These are phyloP conservation scores for Karalla daura DNA, from an alignment of 2,797 vertebrate genomes.

Conservation along the genomic window DNA sequence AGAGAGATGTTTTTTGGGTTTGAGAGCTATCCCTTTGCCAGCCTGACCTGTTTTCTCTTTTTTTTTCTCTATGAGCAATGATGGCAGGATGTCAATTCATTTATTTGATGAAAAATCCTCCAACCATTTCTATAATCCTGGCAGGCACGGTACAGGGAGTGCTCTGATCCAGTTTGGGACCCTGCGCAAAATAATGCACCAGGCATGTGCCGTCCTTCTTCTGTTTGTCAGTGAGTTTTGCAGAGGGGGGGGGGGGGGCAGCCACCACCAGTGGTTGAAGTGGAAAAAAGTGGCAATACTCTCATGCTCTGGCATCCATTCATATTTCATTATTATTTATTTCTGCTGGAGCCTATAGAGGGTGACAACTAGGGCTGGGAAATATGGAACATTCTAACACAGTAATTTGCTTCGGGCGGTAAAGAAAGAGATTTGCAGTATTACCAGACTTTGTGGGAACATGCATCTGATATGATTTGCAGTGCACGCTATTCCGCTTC, in stretches of 20 bases:
- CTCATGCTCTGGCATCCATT: too few species aligned
- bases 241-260: conserved; percentile 14
- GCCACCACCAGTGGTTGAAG: too few species aligned
- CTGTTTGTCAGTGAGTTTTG: conserved; percentile 42
- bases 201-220: conserved; percentile 23
- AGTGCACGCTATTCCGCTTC: too few species aligned
- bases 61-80: conserved; percentile 11
- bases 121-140: conserved; percentile 57
- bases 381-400: too few species aligned
- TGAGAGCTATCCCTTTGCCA: conserved; percentile 21
- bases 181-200: conserved; percentile 18
- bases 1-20: conserved; percentile 23
- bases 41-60: conserved; percentile 31
- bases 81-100: conserved; percentile 49
- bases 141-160: conserved; percentile 32
- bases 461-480: too few species aligned
- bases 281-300: too few species aligned
- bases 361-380: too few species aligned
- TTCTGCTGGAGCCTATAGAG: too few species aligned
- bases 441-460: too few species aligned
- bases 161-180: conserved; percentile 52
- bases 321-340: too few species aligned
- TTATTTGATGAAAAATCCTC: conserved; percentile 63
- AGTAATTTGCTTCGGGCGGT: too few species aligned
- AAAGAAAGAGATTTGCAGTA: too few species aligned